Base-by-base conservation (phyloP, 1,140 invertebrate species). In the Vollenhovia emeryi region DNA sequence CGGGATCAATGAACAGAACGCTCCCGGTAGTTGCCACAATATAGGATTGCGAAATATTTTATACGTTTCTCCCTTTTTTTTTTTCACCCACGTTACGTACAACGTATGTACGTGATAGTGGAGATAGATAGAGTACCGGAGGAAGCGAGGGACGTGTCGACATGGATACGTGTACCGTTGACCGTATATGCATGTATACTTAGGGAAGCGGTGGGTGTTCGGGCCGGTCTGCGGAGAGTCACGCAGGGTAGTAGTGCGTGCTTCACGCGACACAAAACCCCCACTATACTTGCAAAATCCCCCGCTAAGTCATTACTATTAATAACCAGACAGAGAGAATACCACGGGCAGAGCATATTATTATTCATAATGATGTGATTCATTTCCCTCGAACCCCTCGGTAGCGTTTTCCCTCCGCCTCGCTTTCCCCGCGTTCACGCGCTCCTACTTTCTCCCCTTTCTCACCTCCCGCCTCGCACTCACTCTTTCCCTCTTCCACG, bases 361-460 rank as follows among this genome's bases (percentile, higher is more conserved):
- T 92, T 93, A 93, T 94, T 93, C 90, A 90, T 91, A 91, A 92
- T 91, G 90, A 91, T 92, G 88, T 89, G 90, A 91, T 91, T 92
- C 90, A 92, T 92, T 93, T 92, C 89, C 76, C 88, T 85, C 86
- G 68, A 78, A 75, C 75, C 85, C 85, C 64, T 85, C 85, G 87
- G 73, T 43, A 68, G 84, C 50, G 33, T 55, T 74, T 60, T 85
- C 66, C 30, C 64, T 87, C 73, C 83, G 74, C 9, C 27, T 68
- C 76, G 18, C 87, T 80, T 89, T 78, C 52, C 86, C 86, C 74
- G 57, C n/a, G 57, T 86, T 88, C 69, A 21, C 57, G 52, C 68
- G 27, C 52, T 55, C 15, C 48, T 64, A n/a, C 40, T 48, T 60
- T 85, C 87, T 87, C 64, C 68, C n/a, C 43, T 45, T 21, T 85